These are phyloP conservation scores for Hypotaenidia philippensis DNA, from an alignment of 2,797 vertebrate species.

Conservation along the genomic window DNA sequence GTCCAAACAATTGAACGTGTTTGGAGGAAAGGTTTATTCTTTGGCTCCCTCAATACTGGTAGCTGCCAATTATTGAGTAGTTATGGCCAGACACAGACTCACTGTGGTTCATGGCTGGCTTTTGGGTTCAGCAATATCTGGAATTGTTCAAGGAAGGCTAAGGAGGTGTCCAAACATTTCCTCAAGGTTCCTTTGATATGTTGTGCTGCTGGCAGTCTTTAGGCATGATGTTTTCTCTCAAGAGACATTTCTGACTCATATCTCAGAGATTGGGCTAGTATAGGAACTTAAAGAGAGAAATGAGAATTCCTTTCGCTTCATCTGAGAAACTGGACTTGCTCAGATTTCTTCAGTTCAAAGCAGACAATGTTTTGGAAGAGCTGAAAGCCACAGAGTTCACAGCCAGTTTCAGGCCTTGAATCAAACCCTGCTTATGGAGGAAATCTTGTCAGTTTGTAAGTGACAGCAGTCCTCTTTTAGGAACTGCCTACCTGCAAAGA, in stretches of 20 bases:
- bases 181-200: slow-evolving; percentile 35
- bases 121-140: slow-evolving; percentile 28
- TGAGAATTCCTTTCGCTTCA: background rate
- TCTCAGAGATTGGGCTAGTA: background rate
- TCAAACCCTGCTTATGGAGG: background rate
- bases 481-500: background rate
- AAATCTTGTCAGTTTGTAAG: background rate
- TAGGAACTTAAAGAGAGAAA: background rate
- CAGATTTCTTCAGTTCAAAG: slow-evolving; percentile 6
- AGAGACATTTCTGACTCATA: slow-evolving; percentile 6
- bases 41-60: slow-evolving; percentile 34
- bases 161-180: slow-evolving; percentile 41
- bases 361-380: slow-evolving; percentile 2
- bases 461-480: background rate
- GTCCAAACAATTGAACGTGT: slow-evolving; percentile 47
- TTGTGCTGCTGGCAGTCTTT: background rate
- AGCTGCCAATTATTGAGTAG: slow-evolving; percentile 45
- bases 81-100: slow-evolving; percentile 29
- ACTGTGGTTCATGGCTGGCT: slow-evolving; percentile 26
- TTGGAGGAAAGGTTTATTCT: slow-evolving; percentile 51
- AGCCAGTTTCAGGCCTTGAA: background rate
- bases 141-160: slow-evolving; percentile 50
- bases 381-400: background rate
- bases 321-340: background rate
- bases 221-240: background rate